Percentiles rank a stretch among this genome's conserved stretches.
phyloP scores from a whole-genome alignment of 2,113 vertebrate genomes.

The Corapipo altera region DNA sequence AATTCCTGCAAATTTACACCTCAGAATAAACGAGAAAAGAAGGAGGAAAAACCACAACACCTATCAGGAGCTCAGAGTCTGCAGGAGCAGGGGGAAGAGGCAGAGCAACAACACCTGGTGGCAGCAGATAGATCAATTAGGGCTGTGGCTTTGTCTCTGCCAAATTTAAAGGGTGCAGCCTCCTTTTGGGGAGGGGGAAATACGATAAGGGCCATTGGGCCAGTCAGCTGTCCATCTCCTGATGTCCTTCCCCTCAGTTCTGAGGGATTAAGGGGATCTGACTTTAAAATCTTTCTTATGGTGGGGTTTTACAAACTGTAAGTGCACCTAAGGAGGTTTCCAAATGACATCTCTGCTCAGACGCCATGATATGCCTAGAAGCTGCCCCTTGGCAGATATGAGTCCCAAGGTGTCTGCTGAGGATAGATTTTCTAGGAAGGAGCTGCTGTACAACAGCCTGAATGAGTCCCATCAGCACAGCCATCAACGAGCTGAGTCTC shows the following conservation, averaged over 20 bases:
- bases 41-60: neutral
- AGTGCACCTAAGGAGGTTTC: neutral
- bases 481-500: neutral
- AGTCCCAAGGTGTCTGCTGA: neutral
- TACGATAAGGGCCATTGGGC: accelerated
- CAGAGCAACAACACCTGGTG: neutral
- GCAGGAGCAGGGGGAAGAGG: neutral
- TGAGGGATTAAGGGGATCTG: neutral
- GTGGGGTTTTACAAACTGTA: neutral
- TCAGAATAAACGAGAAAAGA: neutral
- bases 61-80: neutral
- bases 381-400: neutral
- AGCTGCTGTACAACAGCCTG: neutral
- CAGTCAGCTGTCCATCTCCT: accelerated
- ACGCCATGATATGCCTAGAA: neutral
- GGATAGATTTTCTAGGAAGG: neutral
- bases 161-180: neutral
- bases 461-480: neutral
- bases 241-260: neutral
- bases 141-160: neutral
- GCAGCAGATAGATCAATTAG: neutral
- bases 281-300: neutral
- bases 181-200: neutral
- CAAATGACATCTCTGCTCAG: neutral
- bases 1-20: neutral